A percentile compares a stretch with the other conserved stretches of the same genome.
These are phyloP conservation scores for Lanius ludovicianus DNA, from an alignment of 2,113 vertebrate species.

Conservation along the genomic window DNA sequence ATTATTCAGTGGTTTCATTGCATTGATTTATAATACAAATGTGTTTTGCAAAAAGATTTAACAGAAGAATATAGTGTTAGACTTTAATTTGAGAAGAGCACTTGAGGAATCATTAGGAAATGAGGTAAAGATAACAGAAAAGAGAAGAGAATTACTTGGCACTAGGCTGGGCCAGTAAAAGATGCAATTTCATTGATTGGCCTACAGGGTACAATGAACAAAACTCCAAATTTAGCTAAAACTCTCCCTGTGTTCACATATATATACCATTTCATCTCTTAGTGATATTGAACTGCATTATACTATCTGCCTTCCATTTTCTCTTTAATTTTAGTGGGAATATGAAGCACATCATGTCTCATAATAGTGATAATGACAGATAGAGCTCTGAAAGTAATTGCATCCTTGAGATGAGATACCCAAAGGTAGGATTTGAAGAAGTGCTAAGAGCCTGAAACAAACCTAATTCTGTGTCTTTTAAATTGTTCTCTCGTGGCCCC, in stretches of 20 bases:
- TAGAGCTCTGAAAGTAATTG: conserved; percentile 15
- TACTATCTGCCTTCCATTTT: neutral
- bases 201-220: conserved; percentile 17
- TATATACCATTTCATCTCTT: neutral
- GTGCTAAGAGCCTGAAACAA: neutral
- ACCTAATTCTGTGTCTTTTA: neutral
- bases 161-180: neutral
- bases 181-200: conserved; percentile 38
- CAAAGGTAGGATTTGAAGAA: neutral
- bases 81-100: conserved; percentile 26
- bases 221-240: conserved; percentile 36
- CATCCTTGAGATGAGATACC: neutral
- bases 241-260: conserved; percentile 4
- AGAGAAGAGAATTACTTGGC: neutral
- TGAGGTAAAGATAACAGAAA: conserved; percentile 5
- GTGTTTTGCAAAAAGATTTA: neutral
- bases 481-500: neutral
- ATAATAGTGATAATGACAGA: neutral
- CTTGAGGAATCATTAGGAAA: conserved; percentile 39
- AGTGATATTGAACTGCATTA: conserved; percentile 1
- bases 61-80: neutral
- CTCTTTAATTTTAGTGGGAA: conserved; percentile 42
- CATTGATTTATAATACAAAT: neutral
- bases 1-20: conserved; percentile 1
- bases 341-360: neutral